phyloP scores from a whole-genome alignment of 2,113 vertebrate species.

The Solea solea region DNA sequence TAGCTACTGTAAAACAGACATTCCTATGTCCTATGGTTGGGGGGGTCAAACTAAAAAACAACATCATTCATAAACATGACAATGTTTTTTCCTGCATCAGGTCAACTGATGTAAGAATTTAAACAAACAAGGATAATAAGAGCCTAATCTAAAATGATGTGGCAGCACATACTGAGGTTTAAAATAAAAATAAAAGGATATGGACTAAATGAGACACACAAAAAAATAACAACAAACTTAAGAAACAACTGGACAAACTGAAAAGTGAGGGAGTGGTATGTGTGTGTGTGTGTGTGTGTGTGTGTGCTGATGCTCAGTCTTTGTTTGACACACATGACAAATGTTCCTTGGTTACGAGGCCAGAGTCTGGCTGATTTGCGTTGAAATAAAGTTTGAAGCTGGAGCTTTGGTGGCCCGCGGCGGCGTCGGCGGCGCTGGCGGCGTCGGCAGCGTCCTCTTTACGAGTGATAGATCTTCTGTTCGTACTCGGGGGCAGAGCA shows the following conservation, averaged over 20 bases:
- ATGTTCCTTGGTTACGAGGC: conserved; percentile 17
- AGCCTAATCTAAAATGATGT: conserved; percentile 60
- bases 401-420: conserved; percentile 31
- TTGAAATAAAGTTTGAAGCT: conserved; percentile 11
- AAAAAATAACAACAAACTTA: conserved; percentile 5
- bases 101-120: conserved; percentile 82
- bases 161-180: conserved; percentile 36
- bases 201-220: conserved; percentile 22
- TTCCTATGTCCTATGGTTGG: conserved; percentile 8
- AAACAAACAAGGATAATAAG: conserved; percentile 50
- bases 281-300: not conserved
- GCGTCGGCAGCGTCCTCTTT: conserved; percentile 8
- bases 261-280: conserved; percentile 20
- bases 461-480: conserved; percentile 74
- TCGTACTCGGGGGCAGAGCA: conserved; percentile 70
- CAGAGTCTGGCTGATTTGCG: not conserved
- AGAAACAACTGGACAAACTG: conserved; percentile 6
- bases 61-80: conserved; percentile 10
- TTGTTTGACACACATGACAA: conserved; percentile 15
- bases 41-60: conserved; percentile 12
- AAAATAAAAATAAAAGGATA: conserved; percentile 12
- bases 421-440: not conserved
- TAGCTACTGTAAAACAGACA: conserved; percentile 38
- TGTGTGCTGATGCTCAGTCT: conserved; percentile 2
- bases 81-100: conserved; percentile 69